phyloP scores from a whole-genome alignment of 2,797 vertebrate species.

The Brachymystax lenok region DNA sequence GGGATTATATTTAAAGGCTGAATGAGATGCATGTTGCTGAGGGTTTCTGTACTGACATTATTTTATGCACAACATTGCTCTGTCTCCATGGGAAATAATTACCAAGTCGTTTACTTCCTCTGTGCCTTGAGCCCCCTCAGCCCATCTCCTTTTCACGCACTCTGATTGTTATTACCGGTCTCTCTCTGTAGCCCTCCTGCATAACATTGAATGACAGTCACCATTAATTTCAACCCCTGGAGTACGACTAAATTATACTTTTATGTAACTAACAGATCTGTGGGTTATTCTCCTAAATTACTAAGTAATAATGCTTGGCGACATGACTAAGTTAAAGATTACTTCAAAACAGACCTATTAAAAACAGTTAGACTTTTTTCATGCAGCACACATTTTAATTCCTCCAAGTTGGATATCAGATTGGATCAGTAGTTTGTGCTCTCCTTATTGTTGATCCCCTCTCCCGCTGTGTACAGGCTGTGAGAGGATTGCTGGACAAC shows the following conservation, averaged over 20 bases:
- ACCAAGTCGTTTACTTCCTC: conserved; percentile 18
- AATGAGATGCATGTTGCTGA: not conserved
- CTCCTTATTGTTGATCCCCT: not conserved
- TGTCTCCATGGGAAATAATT: conserved; percentile 21
- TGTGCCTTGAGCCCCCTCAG: conserved; percentile 13
- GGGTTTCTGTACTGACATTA: not conserved
- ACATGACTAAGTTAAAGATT: not conserved
- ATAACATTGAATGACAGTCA: conserved; percentile 19
- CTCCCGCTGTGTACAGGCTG: conserved; percentile 77
- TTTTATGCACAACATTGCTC: not conserved
- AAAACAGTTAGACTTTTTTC: not conserved
- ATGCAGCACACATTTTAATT: not conserved
- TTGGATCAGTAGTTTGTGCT: not conserved
- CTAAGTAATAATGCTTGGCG: not conserved
- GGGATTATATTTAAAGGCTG: not conserved
- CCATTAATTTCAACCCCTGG: not conserved
- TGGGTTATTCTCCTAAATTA: not conserved
- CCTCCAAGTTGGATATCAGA: not conserved
- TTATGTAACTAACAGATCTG: conserved; percentile 1
- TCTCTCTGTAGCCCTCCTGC: conserved; percentile 4
- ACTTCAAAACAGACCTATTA: not conserved
- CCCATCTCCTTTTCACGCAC: not conserved
- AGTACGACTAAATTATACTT: conserved; percentile 3
- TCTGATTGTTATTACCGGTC: conserved; percentile 16
- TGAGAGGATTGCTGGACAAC: conserved; percentile 93